Conservation (phyloP, 2,113 vertebrate genomes). For the Apus apus region DNA sequence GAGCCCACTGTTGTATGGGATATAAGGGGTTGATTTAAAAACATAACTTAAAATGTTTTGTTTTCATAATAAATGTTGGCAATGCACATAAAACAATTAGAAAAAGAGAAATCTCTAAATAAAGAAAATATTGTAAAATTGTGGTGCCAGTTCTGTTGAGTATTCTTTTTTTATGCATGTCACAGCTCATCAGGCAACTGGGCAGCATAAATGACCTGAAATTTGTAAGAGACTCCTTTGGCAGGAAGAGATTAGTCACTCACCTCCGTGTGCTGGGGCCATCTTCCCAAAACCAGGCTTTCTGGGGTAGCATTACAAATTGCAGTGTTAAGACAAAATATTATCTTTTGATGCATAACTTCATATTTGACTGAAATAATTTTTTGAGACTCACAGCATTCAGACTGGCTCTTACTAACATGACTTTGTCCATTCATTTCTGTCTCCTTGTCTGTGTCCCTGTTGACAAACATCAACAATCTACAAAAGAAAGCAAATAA, state of each 20-base stretch:
- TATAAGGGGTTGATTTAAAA: background rate
- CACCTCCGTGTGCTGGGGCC: background rate
- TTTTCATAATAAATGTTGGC: background rate
- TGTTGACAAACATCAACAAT: background rate
- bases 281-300: background rate
- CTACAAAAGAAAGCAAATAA: background rate
- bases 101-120: background rate
- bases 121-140: background rate
- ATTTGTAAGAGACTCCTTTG: background rate
- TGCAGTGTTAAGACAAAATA: background rate
- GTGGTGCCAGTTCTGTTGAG: background rate
- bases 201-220: background rate
- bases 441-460: background rate
- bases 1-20: background rate
- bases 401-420: background rate
- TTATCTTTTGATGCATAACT: background rate
- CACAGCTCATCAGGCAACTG: background rate
- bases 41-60: background rate
- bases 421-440: background rate
- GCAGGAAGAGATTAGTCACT: background rate
- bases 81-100: background rate
- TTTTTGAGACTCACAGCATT: background rate
- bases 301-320: background rate
- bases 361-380: background rate
- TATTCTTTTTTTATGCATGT: background rate